Percentiles rank a stretch among this genome's conserved stretches.
Evolutionary conservation across 2,113 vertebrate genomes (phyloP).

Genomic region (Platanista minor): DNA sequence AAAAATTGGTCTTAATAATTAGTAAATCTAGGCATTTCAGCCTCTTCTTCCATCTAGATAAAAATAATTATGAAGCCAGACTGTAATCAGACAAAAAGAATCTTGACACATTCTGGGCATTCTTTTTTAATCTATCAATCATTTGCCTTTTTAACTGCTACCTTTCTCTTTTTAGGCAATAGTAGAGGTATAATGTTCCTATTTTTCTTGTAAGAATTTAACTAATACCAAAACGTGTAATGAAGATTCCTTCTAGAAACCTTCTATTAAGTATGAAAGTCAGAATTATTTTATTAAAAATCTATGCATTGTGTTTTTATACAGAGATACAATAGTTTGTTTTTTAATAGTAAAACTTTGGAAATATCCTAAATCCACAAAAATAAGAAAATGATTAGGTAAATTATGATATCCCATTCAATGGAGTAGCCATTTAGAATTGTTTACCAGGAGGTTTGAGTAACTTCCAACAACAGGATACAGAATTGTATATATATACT

Average conservation of each 20-base stretch:
- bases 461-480: neutral
- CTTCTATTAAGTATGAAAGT: neutral
- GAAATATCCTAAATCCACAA: neutral
- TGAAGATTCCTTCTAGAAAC: neutral
- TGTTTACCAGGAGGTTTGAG: constrained; percentile 43
- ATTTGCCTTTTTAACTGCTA: neutral
- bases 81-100: neutral
- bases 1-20: neutral
- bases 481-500: neutral
- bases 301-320: neutral
- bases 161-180: neutral
- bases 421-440: neutral
- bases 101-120: neutral
- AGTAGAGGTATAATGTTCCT: neutral
- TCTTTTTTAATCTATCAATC: neutral
- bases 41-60: neutral
- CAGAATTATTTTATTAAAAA: neutral
- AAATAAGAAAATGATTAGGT: constrained; percentile 34
- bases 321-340: neutral
- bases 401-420: constrained; percentile 25
- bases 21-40: neutral
- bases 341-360: constrained; percentile 34
- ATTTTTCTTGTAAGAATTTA: neutral
- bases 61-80: neutral
- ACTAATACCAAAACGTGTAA: neutral